phyloP scores from a whole-genome alignment of 2,113 vertebrate genomes.

The Micromys minutus region DNA sequence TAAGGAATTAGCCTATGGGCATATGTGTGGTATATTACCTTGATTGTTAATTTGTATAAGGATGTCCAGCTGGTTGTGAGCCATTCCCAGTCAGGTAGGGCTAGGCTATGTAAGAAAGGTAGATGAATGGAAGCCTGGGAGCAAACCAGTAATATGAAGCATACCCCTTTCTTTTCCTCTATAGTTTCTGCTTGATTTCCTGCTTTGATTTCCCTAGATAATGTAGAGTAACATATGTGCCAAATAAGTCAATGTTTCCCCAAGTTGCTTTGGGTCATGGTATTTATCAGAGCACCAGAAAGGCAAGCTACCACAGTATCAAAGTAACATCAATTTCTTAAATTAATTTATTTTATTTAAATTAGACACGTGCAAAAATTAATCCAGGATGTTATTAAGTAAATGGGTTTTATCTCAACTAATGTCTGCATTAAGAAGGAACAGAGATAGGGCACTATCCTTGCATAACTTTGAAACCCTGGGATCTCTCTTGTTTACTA shows the following conservation, averaged over 20 bases:
- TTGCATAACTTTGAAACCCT: slow-evolving; percentile 48
- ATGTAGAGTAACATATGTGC: neutral
- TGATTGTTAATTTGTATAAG: neutral
- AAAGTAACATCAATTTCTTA: slow-evolving; percentile 61
- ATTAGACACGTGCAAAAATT: slow-evolving; percentile 63
- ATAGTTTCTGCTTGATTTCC: neutral
- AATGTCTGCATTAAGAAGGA: slow-evolving; percentile 59
- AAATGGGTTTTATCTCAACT: slow-evolving; percentile 73
- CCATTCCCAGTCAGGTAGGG: no score
- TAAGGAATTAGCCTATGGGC: neutral
- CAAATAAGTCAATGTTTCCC: neutral
- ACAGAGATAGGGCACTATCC: slow-evolving; percentile 61
- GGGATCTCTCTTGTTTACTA: slow-evolving; percentile 60
- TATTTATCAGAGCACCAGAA: neutral
- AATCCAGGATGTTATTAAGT: slow-evolving; percentile 73
- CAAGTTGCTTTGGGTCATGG: neutral
- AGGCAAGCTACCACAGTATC: neutral
- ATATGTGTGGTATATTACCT: neutral
- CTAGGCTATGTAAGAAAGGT: neutral
- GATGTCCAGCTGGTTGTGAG: neutral
- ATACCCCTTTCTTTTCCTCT: neutral
- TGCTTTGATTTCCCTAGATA: neutral
- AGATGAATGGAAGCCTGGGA: neutral
- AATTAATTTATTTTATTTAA: slow-evolving; percentile 68
- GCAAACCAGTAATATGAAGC: neutral